Evolutionary conservation across 2,797 vertebrate species (phyloP).

Genomic region (Anabacerthia variegaticeps): DNA sequence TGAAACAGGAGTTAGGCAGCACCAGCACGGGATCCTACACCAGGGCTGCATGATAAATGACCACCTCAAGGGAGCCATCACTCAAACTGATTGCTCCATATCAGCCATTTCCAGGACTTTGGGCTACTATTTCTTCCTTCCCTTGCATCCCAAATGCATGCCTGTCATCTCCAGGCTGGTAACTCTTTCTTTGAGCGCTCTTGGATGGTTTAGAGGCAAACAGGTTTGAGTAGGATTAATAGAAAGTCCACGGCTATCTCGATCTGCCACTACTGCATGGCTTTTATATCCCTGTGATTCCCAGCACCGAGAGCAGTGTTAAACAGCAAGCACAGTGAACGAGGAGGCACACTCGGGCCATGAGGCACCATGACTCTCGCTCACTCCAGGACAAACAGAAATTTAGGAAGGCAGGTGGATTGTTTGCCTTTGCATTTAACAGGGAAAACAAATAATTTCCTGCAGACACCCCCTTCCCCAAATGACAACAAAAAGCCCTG

Average conservation of each 20-base stretch:
- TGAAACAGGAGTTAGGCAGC: constrained; percentile 75
- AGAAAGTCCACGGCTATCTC: constrained; percentile 37
- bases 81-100: constrained; percentile 86
- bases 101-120: constrained; percentile 86
- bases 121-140: constrained; percentile 79
- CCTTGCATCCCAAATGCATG: constrained; percentile 47
- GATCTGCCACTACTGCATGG: neutral
- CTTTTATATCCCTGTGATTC: constrained; percentile 27
- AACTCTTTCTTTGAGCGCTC: constrained; percentile 38
- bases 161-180: constrained; percentile 73
- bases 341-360: neutral
- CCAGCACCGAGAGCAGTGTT: neutral
- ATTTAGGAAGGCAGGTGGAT: neutral
- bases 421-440: neutral
- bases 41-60: constrained; percentile 86
- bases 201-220: constrained; percentile 47
- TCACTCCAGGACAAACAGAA: neutral
- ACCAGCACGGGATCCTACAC: constrained; percentile 60
- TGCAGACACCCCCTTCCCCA: neutral
- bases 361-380: fast-evolving
- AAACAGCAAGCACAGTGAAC: neutral
- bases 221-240: constrained; percentile 62
- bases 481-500: fast-evolving
- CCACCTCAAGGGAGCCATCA: constrained; percentile 84
- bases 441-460: constrained; percentile 30